Percentiles rank a stretch among this genome's conserved stretches.
These are phyloP conservation scores for Acrocera orbiculus DNA, from an alignment of 2,888 invertebrate genomes.

Conservation along the genomic window DNA sequence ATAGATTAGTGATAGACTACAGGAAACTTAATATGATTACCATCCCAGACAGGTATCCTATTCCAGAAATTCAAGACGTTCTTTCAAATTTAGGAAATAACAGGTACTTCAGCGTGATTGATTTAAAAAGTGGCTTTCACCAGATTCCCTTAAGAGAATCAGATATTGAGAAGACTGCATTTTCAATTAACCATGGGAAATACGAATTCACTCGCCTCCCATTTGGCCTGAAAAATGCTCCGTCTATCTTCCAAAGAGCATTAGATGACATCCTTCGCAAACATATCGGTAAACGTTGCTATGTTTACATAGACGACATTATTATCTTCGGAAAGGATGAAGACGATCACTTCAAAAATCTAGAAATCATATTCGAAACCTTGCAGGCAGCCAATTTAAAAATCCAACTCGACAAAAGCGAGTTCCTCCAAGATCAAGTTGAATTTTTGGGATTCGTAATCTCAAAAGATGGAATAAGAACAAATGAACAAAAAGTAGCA, in stretches of 20 bases:
- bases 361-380: constrained; percentile 7
- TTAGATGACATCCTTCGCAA: constrained; percentile 2
- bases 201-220: constrained; percentile 1
- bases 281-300: constrained; percentile 6
- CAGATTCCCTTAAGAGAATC: constrained; percentile 3
- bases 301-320: constrained; percentile 10
- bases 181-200: constrained; percentile 2
- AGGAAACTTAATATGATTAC: constrained; percentile 8
- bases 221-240: constrained; percentile 2
- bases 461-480: constrained; percentile 17
- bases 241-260: constrained; percentile 3
- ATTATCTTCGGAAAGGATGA: constrained; percentile 9
- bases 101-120: neutral
- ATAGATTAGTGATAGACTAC: constrained; percentile 8
- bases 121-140: constrained; percentile 3
- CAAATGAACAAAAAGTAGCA: constrained; percentile 15
- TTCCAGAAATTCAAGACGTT: constrained; percentile 5
- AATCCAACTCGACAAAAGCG: no score
- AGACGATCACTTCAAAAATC: constrained; percentile 5
- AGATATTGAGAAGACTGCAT: constrained; percentile 1
- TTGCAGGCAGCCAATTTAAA: no score
- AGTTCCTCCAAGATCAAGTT: no score
- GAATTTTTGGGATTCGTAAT: no score
- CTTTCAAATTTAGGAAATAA: neutral
- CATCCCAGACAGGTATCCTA: constrained; percentile 8